These are phyloP conservation scores for Hybognathus amarus DNA, from an alignment of 2,797 vertebrate species.

Conservation along the genomic window DNA sequence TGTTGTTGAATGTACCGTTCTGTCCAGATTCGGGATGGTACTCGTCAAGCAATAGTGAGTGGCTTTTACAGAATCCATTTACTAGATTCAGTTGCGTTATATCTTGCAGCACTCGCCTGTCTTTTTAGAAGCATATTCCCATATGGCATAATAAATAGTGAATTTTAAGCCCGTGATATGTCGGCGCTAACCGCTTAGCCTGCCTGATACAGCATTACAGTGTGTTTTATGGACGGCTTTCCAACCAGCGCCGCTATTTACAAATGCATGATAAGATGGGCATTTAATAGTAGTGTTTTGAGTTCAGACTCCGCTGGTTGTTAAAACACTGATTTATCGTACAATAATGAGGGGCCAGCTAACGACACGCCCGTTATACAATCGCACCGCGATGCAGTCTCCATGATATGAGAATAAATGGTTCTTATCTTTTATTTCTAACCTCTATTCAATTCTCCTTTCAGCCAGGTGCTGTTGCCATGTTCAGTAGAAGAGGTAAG, in stretches of 20 bases:
- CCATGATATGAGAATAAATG: neutral
- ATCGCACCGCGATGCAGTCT: neutral
- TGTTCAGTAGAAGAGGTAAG: conserved; percentile 73
- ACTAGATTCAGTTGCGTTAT: neutral
- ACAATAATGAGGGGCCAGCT: conserved; percentile 11
- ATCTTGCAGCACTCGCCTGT: neutral
- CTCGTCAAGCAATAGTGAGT: conserved; percentile 71
- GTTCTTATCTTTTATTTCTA: neutral
- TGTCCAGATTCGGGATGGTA: conserved; percentile 65
- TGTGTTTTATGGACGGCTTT: neutral
- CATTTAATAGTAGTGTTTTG: neutral
- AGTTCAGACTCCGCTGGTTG: neutral
- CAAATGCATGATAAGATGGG: neutral
- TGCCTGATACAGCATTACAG: conserved; percentile 23
- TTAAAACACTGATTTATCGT: neutral
- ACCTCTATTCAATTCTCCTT: conserved; percentile 34
- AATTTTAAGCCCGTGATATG: conserved; percentile 40
- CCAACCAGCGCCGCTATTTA: neutral
- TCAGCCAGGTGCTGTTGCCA: conserved; percentile 67
- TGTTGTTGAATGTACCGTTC: conserved; percentile 63
- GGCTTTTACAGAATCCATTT: neutral
- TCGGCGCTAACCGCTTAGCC: conserved; percentile 34
- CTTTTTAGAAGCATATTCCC: neutral
- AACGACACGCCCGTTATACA: conserved; percentile 43
- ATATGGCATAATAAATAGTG: conserved; percentile 1